Conservation (phyloP, 2,113 vertebrate species). For the Gallinago paraguaiae region DNA sequence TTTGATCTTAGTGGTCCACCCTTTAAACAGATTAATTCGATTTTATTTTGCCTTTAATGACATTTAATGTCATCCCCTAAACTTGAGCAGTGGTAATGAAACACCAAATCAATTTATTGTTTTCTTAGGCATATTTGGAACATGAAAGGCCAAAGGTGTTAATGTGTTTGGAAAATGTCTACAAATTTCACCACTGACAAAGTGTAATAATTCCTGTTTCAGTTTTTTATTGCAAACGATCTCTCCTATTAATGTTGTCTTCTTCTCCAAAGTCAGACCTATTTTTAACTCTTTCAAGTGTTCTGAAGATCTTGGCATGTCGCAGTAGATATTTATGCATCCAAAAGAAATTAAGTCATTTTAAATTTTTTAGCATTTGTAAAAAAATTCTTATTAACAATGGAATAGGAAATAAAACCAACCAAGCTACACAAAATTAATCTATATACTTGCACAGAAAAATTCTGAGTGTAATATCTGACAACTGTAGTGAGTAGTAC, state of each 20-base stretch:
- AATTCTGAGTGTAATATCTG: background rate
- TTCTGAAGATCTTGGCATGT: background rate
- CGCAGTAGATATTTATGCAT: background rate
- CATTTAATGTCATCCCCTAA: background rate
- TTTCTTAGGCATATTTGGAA: background rate
- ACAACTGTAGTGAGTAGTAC: background rate
- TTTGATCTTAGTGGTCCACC: background rate
- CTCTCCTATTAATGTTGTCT: background rate
- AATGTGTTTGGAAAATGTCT: background rate
- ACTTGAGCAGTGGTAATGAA: background rate
- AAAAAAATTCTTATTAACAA: background rate
- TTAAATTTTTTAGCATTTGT: background rate
- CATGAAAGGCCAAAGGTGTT: background rate
- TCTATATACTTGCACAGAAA: background rate
- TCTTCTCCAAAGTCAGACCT: rapidly evolving
- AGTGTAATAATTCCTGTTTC: background rate
- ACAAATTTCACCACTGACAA: background rate
- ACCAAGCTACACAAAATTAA: background rate
- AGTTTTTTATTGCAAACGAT: background rate
- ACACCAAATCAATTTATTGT: background rate
- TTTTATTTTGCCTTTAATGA: slow-evolving; percentile 19
- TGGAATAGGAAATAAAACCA: background rate
- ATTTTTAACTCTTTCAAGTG: background rate
- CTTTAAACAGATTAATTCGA: background rate
- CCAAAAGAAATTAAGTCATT: background rate